Percentiles rank a stretch among this genome's conserved stretches.
Evolutionary conservation across 2,113 vertebrate species (phyloP).

Genomic region (human (Homo sapiens)): DNA sequence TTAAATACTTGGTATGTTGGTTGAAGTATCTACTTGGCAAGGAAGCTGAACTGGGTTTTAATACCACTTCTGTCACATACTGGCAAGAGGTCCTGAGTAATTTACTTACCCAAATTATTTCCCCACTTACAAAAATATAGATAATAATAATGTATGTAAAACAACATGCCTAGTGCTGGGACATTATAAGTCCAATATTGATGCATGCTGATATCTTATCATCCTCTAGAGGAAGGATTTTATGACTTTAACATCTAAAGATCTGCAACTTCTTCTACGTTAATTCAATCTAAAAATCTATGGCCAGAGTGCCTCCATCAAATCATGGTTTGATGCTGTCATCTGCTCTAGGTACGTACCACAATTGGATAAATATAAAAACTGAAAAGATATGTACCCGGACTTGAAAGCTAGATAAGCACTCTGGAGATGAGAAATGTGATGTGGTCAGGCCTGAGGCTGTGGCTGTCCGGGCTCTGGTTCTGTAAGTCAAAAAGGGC

Average conservation of each 20-base stretch:
- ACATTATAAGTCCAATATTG: neutral
- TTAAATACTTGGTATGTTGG: neutral
- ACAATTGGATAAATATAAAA: neutral
- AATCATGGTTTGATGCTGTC: neutral
- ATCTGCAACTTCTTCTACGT: neutral
- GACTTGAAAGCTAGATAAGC: neutral
- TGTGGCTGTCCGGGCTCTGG: accelerated
- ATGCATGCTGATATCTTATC: neutral
- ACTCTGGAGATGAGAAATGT: neutral
- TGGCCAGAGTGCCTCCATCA: neutral
- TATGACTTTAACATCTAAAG: neutral
- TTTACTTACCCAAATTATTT: neutral
- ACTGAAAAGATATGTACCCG: neutral
- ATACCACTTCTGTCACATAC: neutral
- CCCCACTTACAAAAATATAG: neutral
- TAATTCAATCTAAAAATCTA: neutral
- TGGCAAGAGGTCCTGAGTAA: neutral
- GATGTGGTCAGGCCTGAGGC: neutral
- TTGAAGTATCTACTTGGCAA: neutral
- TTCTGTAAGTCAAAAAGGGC: neutral
- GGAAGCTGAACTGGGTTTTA: neutral
- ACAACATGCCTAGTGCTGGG: neutral
- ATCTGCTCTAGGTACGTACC: neutral
- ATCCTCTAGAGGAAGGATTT: neutral
- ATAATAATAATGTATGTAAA: neutral